Percentiles rank a stretch among this genome's conserved stretches.
phyloP scores from a whole-genome alignment of 1,140 invertebrate genomes.

The Calephelis virginiensis region DNA sequence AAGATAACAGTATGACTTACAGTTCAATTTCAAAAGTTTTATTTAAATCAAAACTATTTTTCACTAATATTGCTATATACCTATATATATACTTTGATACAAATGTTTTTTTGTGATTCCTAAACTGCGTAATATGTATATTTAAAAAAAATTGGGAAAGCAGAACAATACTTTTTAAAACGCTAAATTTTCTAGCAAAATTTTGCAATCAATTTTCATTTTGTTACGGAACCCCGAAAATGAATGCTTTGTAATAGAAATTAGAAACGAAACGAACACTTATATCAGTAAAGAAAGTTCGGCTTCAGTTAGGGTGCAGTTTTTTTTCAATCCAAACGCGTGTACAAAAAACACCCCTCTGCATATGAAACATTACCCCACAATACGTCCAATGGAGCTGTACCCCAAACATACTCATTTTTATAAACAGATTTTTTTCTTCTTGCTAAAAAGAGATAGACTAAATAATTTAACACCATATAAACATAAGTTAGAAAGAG shows the following conservation, averaged over 20 bases:
- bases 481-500: slow-evolving; percentile 44
- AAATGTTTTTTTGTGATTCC: too few species aligned
- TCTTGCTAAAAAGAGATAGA: slow-evolving; percentile 46
- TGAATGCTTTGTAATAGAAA: slow-evolving; percentile 72
- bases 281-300: slow-evolving; percentile 67
- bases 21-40: too few species aligned
- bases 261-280: slow-evolving; percentile 67
- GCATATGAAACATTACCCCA: slow-evolving; percentile 74
- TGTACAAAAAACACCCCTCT: slow-evolving; percentile 70
- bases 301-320: slow-evolving; percentile 61
- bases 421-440: slow-evolving; percentile 75
- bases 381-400: slow-evolving; percentile 64
- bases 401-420: slow-evolving; percentile 66
- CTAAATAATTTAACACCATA: slow-evolving; percentile 30
- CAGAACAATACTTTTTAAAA: too few species aligned
- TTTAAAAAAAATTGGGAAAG: too few species aligned
- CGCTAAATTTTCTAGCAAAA: too few species aligned
- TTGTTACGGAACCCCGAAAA: slow-evolving; percentile 23
- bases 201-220: neutral
- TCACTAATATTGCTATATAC: too few species aligned
- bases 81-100: too few species aligned
- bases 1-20: too few species aligned
- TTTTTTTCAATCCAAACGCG: slow-evolving; percentile 65
- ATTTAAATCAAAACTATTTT: too few species aligned
- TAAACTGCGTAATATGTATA: too few species aligned